These are phyloP conservation scores for Pyrgilauda ruficollis DNA, from an alignment of 2,113 vertebrate genomes.

Conservation along the genomic window DNA sequence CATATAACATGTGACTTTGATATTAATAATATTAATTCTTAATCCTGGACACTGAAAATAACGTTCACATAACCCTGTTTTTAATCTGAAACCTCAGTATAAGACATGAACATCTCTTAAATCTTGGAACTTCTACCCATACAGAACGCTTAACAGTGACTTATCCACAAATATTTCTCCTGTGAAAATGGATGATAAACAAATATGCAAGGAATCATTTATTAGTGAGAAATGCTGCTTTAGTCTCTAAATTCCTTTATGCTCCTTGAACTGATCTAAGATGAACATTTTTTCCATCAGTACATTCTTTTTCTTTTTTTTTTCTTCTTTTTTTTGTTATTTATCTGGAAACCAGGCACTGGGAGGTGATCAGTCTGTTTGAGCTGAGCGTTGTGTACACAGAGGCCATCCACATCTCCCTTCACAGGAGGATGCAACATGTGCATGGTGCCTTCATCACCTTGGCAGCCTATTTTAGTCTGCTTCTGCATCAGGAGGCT, in stretches of 20 bases:
- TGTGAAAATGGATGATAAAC: neutral
- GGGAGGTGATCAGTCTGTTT: constrained; percentile 28
- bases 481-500: constrained; percentile 66
- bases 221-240: constrained; percentile 16
- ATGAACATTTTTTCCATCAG: neutral
- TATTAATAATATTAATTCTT: neutral
- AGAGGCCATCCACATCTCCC: neutral
- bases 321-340: neutral
- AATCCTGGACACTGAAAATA: neutral
- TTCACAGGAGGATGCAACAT: constrained; percentile 14
- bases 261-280: neutral
- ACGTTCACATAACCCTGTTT: neutral
- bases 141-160: neutral
- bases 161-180: neutral
- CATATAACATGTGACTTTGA: neutral
- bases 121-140: neutral
- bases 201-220: neutral
- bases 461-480: constrained; percentile 71
- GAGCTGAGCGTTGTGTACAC: neutral
- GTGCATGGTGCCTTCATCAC: constrained; percentile 59
- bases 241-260: neutral
- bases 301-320: neutral
- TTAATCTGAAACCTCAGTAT: neutral
- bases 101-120: neutral
- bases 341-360: neutral